phyloP scores from a whole-genome alignment of 2,113 vertebrate species.

The Etheostoma cragini region DNA sequence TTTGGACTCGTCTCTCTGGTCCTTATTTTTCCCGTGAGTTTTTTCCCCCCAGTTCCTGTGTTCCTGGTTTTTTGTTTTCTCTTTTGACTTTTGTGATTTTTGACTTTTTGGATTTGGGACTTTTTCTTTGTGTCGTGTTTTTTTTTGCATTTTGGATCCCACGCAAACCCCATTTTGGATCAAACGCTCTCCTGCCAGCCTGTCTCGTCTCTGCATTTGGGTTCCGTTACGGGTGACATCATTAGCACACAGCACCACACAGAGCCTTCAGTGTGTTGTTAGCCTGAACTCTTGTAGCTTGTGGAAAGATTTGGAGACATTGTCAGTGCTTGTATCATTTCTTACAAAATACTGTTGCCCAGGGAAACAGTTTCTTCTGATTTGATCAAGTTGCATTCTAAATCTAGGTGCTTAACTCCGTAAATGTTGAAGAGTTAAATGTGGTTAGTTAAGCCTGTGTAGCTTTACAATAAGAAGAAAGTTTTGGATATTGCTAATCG shows the following conservation, averaged over 20 bases:
- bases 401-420: not conserved
- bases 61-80: too few species aligned
- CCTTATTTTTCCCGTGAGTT: too few species aligned
- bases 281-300: not conserved
- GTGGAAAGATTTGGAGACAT: not conserved
- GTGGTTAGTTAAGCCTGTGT: not conserved
- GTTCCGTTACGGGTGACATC: too few species aligned
- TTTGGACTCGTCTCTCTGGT: too few species aligned
- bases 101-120: too few species aligned
- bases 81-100: too few species aligned
- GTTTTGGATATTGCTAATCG: not conserved
- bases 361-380: not conserved
- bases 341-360: not conserved
- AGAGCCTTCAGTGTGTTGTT: not conserved
- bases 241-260: not conserved
- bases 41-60: too few species aligned
- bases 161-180: too few species aligned
- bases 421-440: not conserved
- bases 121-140: too few species aligned
- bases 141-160: too few species aligned
- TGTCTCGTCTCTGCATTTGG: too few species aligned
- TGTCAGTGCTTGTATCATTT: not conserved
- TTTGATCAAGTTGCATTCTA: not conserved
- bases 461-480: not conserved
- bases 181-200: too few species aligned